Conservation (phyloP, 2,113 vertebrate genomes). For the Smithornis capensis region DNA sequence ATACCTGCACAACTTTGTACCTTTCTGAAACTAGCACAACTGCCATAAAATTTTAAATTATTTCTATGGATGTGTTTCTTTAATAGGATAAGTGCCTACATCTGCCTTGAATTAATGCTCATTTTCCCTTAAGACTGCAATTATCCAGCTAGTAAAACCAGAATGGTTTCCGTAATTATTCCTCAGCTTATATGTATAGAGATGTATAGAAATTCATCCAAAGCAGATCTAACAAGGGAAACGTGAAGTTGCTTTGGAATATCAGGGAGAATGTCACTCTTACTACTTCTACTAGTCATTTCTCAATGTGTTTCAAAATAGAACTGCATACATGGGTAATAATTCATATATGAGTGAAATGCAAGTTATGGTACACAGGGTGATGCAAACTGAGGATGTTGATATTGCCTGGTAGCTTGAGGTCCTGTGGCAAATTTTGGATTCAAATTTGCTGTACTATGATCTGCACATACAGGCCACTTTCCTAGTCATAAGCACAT, state of each 20-base stretch:
- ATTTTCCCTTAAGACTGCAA: background rate
- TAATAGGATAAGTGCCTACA: background rate
- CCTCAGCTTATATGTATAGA: background rate
- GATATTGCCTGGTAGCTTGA: background rate
- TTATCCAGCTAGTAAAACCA: background rate
- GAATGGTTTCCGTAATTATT: background rate
- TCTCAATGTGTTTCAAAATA: background rate
- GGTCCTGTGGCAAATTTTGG: background rate
- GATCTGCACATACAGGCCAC: background rate
- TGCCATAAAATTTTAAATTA: background rate
- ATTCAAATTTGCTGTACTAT: background rate
- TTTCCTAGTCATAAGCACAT: background rate
- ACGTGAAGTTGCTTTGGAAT: background rate
- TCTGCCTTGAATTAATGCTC: background rate
- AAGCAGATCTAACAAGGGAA: background rate
- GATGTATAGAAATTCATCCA: background rate
- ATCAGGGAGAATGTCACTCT: background rate
- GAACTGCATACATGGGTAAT: background rate
- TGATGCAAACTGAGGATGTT: rapidly evolving
- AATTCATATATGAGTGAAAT: background rate
- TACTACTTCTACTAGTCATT: background rate
- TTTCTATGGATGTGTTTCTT: background rate
- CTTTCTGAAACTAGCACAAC: background rate
- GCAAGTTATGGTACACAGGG: background rate
- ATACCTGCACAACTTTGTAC: background rate